These are phyloP conservation scores for Oreocharis arfaki DNA, from an alignment of 2,113 vertebrate genomes.

Conservation along the genomic window DNA sequence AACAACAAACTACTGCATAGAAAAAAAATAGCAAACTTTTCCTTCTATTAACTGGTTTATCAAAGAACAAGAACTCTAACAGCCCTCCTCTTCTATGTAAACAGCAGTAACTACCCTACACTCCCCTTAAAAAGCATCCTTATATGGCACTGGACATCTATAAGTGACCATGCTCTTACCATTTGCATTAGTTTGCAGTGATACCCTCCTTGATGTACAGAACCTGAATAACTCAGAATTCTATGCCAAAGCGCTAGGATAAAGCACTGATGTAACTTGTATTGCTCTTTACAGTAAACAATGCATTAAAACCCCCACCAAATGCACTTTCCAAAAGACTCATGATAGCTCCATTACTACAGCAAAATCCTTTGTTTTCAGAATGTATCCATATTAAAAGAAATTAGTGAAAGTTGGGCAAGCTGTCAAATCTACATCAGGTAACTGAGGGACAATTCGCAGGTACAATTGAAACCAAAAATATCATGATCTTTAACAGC, in stretches of 20 bases:
- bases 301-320: not conserved
- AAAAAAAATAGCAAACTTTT: slow-evolving; percentile 51
- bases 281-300: not conserved
- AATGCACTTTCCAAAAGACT: not conserved
- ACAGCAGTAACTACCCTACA: not conserved
- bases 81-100: not conserved
- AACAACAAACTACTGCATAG: slow-evolving; percentile 63
- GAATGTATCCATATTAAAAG: not conserved
- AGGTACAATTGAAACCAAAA: not conserved
- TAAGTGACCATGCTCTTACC: not conserved
- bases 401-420: not conserved
- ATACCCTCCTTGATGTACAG: not conserved
- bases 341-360: not conserved
- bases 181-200: not conserved
- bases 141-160: not conserved
- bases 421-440: not conserved
- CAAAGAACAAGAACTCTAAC: not conserved
- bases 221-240: not conserved
- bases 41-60: slow-evolving; percentile 33
- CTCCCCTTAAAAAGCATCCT: not conserved
- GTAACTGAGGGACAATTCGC: not conserved
- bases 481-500: not conserved
- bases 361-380: not conserved
- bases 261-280: not conserved
- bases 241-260: not conserved